Conservation (phyloP, 2,888 invertebrate genomes). For the Spatulosminthurus flaviceps region DNA sequence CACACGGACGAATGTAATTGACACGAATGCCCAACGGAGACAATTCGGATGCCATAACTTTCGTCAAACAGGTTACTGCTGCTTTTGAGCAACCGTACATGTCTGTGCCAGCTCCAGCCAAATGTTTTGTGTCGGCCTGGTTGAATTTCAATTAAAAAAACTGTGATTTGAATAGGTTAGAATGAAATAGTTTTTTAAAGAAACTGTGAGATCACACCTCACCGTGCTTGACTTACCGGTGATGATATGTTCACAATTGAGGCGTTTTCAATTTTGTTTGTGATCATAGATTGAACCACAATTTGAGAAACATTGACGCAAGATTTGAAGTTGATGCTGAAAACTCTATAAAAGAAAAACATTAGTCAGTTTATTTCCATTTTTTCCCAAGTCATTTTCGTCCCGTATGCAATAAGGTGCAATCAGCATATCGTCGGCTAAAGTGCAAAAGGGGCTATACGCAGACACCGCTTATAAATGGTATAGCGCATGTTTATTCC, state of each 20-base stretch:
- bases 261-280: background rate
- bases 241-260: background rate
- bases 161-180: too few species aligned
- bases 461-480: too few species aligned
- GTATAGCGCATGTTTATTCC: too few species aligned
- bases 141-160: background rate
- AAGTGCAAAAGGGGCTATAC: too few species aligned
- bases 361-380: too few species aligned
- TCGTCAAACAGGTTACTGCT: background rate
- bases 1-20: background rate
- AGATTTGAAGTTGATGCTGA: background rate
- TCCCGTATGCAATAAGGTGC: too few species aligned
- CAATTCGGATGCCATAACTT: background rate
- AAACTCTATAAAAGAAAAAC: background rate
- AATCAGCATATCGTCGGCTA: too few species aligned
- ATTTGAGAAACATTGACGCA: background rate
- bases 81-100: constrained; percentile 3
- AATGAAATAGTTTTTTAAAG: background rate
- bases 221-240: background rate
- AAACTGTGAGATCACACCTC: too few species aligned
- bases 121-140: background rate
- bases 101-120: background rate
- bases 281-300: background rate
- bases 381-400: too few species aligned
- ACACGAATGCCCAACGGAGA: background rate